Conservation (phyloP, 2,888 invertebrate species). For the Boloria euphrosyne region DNA sequence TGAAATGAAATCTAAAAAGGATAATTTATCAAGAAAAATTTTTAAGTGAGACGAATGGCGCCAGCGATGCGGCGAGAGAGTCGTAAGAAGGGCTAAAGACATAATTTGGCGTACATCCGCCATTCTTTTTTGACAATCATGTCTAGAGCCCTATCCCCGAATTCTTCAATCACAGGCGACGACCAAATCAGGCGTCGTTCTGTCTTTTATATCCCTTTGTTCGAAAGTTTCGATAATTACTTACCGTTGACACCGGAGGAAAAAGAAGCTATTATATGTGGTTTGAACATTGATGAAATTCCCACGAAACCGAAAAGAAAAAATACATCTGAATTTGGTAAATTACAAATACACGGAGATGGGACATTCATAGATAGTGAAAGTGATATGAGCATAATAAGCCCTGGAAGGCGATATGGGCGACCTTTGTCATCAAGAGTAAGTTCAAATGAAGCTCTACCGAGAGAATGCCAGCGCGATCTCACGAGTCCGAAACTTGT, state of each 20-base stretch:
- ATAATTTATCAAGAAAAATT: constrained; percentile 54
- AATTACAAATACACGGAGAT: constrained; percentile 63
- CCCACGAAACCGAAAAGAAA: constrained; percentile 61
- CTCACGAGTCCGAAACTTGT: constrained; percentile 70
- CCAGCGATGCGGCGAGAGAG: constrained; percentile 62
- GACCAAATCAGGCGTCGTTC: constrained; percentile 85
- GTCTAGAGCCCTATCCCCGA: constrained; percentile 67
- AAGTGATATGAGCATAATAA: constrained; percentile 70
- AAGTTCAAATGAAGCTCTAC: constrained; percentile 72
- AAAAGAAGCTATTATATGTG: constrained; percentile 72
- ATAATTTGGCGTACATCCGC: constrained; percentile 72
- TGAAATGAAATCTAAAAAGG: constrained; percentile 59
- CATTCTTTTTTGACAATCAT: constrained; percentile 54
- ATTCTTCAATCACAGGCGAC: constrained; percentile 65
- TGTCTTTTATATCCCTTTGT: constrained; percentile 88
- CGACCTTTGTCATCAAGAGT: constrained; percentile 72
- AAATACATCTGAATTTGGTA: constrained; percentile 57
- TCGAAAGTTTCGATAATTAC: constrained; percentile 83
- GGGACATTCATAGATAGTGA: constrained; percentile 75
- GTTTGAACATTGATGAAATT: constrained; percentile 54
- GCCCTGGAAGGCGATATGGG: constrained; percentile 66
- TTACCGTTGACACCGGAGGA: constrained; percentile 78
- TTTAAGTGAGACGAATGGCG: constrained; percentile 65
- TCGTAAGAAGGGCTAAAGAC: constrained; percentile 55
- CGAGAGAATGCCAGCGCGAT: constrained; percentile 68